Base-by-base conservation (phyloP, 2,113 vertebrate species). In the Gymnocephalus cernua region DNA sequence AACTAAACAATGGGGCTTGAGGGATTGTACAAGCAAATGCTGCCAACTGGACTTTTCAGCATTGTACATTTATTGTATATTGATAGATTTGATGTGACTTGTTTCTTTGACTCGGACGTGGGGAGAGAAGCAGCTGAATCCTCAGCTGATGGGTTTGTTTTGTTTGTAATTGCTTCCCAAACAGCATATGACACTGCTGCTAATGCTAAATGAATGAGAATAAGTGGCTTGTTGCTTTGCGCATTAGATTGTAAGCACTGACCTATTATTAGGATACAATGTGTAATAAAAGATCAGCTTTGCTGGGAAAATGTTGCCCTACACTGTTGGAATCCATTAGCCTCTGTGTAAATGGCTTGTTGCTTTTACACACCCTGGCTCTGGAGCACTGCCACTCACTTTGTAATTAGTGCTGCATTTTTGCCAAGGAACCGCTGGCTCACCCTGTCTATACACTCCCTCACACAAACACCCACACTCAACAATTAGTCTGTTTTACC, bases 361-460 rank as follows among this genome's bases (percentile, higher is more conserved):
- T 91, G 91, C 91, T 89, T 87, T 89, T 92, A 92, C 91, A 89
- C 90, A 86, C 82, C 85, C 63, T 19, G 80, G 70, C 87, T 92
- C 89, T 87, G 92, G 92, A 93, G 77, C 79, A 66, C 82, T 86
- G 96, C 96, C 96, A 96, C 96, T 97, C 95, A 95, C 95, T 96
- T 97, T 96, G 96, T 97, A 97, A 99, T 99, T 97, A 97, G 96
- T 95, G 95, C 95, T 87, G 87, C 86, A 71, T 89, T 92, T 91
- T 77, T 90, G 92, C 92, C 91, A 91, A 88, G 76, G 88, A 85
- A 86, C 79, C 86, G 57, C 84, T 69, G 87, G 81, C 88, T 90
- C 88, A 79, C 86, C 78, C 90, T 45, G 67, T 27, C 80, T 67
- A 56, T 32, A 56, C 86, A 44, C 86, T 82, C 61, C 27, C 89